These are phyloP conservation scores for Gymnarchus niloticus DNA, from an alignment of 2,113 vertebrate genomes.

Conservation along the genomic window DNA sequence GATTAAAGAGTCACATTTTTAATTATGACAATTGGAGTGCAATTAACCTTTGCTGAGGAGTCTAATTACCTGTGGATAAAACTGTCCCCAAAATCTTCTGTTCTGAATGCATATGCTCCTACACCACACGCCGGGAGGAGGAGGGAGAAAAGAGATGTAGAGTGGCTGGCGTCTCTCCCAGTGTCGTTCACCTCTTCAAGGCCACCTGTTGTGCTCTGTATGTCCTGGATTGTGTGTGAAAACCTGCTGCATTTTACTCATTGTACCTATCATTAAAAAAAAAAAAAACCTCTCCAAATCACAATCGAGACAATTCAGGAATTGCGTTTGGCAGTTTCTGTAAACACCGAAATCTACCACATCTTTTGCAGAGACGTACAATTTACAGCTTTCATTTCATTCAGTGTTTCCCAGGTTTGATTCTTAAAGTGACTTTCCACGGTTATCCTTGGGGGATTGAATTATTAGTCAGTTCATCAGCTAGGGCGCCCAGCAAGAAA, in stretches of 20 bases:
- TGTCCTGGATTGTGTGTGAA: too few relatives aligned
- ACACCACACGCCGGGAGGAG: neutral
- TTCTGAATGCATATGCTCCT: neutral
- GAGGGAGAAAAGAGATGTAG: neutral
- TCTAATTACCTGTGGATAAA: neutral
- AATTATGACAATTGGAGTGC: neutral
- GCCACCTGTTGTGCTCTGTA: neutral
- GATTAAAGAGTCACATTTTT: neutral
- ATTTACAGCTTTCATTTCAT: neutral
- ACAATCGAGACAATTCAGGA: neutral
- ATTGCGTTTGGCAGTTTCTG: neutral
- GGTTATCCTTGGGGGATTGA: neutral
- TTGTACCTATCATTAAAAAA: neutral
- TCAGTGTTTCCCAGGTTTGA: too few relatives aligned
- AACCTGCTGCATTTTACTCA: neutral
- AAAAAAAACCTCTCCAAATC: neutral
- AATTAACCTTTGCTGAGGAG: neutral
- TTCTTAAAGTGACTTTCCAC: neutral
- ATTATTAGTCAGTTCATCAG: neutral
- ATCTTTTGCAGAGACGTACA: neutral
- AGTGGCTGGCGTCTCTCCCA: neutral
- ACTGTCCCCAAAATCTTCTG: too few relatives aligned
- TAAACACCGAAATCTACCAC: neutral
- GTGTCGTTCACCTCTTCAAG: too few relatives aligned
- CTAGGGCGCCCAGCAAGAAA: neutral